These are phyloP conservation scores for Leuciscus waleckii DNA, from an alignment of 2,797 vertebrate genomes.

Conservation along the genomic window DNA sequence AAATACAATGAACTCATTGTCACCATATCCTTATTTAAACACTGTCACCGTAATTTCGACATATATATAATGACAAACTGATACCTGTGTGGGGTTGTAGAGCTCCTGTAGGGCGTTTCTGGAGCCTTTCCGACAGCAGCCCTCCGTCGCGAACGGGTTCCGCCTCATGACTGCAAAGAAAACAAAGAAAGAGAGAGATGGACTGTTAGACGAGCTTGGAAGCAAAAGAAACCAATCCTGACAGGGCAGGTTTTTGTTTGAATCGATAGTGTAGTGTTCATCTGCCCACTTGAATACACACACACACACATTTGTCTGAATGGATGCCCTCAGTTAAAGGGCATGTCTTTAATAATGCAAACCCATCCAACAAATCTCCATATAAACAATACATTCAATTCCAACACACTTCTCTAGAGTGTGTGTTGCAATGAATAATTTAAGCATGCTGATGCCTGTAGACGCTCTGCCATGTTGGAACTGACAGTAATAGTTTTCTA, in stretches of 20 bases:
- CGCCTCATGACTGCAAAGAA: conserved; percentile 89
- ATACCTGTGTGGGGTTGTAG: conserved; percentile 93
- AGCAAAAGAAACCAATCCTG: conserved; percentile 54
- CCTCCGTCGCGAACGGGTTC: conserved; percentile 90
- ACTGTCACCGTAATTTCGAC: neutral
- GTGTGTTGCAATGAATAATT: conserved; percentile 40
- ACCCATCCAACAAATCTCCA: conserved; percentile 32
- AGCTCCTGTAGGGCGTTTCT: conserved; percentile 93
- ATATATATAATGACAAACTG: neutral
- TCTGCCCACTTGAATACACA: neutral
- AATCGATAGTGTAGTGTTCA: neutral
- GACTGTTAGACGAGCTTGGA: conserved; percentile 24
- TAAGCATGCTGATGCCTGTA: conserved; percentile 21
- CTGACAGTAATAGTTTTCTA: conserved; percentile 60
- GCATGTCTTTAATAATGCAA: conserved; percentile 64
- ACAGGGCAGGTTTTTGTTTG: neutral
- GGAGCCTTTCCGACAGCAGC: conserved; percentile 93
- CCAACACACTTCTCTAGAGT: conserved; percentile 28
- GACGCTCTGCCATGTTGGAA: conserved; percentile 15
- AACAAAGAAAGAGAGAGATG: conserved; percentile 43
- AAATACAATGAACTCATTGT: neutral
- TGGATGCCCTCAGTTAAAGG: conserved; percentile 53
- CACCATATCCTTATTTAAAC: neutral
- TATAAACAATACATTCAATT: conserved; percentile 62
- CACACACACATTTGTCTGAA: conserved; percentile 39